Conservation (phyloP, 2,113 vertebrate genomes). For the Eclectus roratus region DNA sequence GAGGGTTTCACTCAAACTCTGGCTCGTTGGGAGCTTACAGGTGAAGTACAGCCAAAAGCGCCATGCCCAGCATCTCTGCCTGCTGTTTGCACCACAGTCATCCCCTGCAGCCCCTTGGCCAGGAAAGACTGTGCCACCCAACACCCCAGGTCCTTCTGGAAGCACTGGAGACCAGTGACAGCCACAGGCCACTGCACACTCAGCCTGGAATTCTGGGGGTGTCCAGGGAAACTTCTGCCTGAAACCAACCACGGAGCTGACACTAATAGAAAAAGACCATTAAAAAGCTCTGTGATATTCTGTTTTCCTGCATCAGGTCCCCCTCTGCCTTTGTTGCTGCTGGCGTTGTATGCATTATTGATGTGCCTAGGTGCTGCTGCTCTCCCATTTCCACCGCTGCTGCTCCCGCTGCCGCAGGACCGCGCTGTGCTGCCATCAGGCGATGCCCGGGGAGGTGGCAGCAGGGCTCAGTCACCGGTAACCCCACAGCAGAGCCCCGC, state of each 20-base stretch:
- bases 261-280: slow-evolving; percentile 86
- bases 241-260: slow-evolving; percentile 76
- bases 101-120: not conserved
- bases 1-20: fast-evolving
- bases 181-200: not conserved
- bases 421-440: fast-evolving
- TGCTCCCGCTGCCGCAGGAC: slow-evolving; percentile 34
- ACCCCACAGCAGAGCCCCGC: fast-evolving
- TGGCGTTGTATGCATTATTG: slow-evolving; percentile 91
- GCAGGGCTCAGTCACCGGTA: not conserved
- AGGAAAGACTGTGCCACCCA: fast-evolving
- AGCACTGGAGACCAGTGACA: not conserved
- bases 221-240: slow-evolving; percentile 56
- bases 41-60: not conserved
- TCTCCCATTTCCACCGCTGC: slow-evolving; percentile 63
- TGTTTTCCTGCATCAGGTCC: slow-evolving; percentile 78
- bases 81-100: fast-evolving
- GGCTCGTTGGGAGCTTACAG: fast-evolving
- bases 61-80: not conserved
- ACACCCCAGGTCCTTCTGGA: not conserved
- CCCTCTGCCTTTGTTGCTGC: slow-evolving; percentile 88
- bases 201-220: not conserved
- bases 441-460: fast-evolving
- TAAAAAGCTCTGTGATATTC: slow-evolving; percentile 83
- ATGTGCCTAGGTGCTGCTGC: slow-evolving; percentile 78